Evolutionary conservation across 2,113 vertebrate genomes (phyloP).

Genomic region (Gasterosteus nipponicus): DNA sequence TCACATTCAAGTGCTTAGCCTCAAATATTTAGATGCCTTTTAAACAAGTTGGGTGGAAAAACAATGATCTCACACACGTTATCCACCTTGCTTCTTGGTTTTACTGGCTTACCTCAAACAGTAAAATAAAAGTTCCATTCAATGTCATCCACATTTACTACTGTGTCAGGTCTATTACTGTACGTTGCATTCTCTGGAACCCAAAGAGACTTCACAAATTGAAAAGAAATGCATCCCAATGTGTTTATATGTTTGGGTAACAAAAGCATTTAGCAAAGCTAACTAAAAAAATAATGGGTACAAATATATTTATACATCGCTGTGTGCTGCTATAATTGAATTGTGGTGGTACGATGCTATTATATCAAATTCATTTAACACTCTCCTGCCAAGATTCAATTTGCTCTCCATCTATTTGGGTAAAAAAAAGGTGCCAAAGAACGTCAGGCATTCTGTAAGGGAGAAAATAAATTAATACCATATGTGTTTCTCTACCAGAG

Average conservation of each 20-base stretch:
- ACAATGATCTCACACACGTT: slow-evolving; percentile 39
- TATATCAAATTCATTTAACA: slow-evolving; percentile 7
- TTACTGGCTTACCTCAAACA: slow-evolving; percentile 36
- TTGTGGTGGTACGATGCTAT: not conserved
- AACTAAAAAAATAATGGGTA: not conserved
- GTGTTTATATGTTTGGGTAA: not conserved
- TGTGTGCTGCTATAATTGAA: not conserved
- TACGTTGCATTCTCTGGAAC: not conserved
- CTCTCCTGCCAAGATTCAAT: slow-evolving; percentile 21
- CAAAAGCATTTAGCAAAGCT: not conserved
- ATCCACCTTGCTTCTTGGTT: slow-evolving; percentile 55
- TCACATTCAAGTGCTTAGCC: slow-evolving; percentile 45
- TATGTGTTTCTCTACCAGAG: not conserved
- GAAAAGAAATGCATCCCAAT: not conserved
- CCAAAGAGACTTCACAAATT: not conserved
- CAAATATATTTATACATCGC: slow-evolving; percentile 5
- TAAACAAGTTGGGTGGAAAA: slow-evolving; percentile 61
- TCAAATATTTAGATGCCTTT: slow-evolving; percentile 67
- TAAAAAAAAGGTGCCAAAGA: slow-evolving; percentile 12
- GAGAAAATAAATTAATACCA: not conserved
- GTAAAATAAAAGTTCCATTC: slow-evolving; percentile 27
- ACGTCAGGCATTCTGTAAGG: not conserved
- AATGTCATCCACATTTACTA: not conserved
- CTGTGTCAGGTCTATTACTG: not conserved
- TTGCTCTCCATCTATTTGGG: slow-evolving; percentile 20